Evolutionary conservation across 2,797 vertebrate genomes (phyloP), one percentile per base, ranked within the genome.

Genomic region (Acanthopagrus latus): DNA sequence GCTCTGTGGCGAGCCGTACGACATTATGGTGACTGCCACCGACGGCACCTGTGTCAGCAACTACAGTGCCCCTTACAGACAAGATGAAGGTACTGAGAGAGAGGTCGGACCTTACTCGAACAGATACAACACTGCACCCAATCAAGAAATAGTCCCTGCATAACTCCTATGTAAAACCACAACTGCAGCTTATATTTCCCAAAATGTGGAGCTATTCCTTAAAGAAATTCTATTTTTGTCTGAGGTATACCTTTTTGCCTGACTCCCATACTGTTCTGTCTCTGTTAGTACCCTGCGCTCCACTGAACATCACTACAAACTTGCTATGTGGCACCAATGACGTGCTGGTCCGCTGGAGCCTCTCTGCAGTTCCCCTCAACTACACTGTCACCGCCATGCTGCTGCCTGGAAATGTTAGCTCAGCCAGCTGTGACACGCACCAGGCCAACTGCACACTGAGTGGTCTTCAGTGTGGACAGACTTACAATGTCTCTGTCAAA

Each of bases 11-110:
- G 81, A 83, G 7, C 27, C 17, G 0, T 95, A 95, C 29, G 59
- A 84, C 48, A 67, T 95, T 63, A 23, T 44, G 0, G 91, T 94
- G 13, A 67, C 74, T 0, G 93, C 94, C 56, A 79, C 74, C 0
- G 89, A 95, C 3, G 87, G 89, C 4, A 87, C 41, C 21, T 96
- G 95, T 55, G 48, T 71, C 67, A 95, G 94, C 74, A 69, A 65
- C 46, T 54, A 68, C 80, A 94, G 93, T 20, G 52, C 57, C 29
- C 58, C 88, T 44, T 58, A 86, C 70, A 82, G 58, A 29, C 91
- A 92, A 82, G 71, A 86, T 11, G 75, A 82, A 93, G 94, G 95
- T 95, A 93, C 48, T 50, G 71, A 58, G 41, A 70, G 29, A 54
- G 18, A 64, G 7, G 10, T 56, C 2, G 2, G 11, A 2, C 2